Evolutionary conservation across 2,888 invertebrate genomes (phyloP).

Genomic region (Spialia ferax): DNA sequence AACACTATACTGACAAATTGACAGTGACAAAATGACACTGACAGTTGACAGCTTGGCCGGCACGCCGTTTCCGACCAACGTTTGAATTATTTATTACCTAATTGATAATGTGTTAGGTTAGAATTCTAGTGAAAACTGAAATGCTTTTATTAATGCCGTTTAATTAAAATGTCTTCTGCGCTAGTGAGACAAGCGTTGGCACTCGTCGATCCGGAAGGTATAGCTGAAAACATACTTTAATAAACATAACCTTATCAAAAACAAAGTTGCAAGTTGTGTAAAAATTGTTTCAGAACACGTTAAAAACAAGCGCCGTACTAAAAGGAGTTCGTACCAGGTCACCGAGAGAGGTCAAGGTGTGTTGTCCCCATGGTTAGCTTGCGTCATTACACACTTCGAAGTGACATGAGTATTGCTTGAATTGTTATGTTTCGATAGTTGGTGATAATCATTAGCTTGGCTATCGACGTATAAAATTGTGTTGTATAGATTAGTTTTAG

Average conservation of each 20-base stretch:
- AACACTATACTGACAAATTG: too few relatives aligned
- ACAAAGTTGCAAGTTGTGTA: not conserved
- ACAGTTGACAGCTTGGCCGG: too few relatives aligned
- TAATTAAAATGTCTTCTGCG: conserved; percentile 84
- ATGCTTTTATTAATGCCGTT: conserved; percentile 55
- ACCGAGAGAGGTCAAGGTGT: conserved; percentile 73
- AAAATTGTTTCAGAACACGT: conserved; percentile 63
- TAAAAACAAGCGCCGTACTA: conserved; percentile 55
- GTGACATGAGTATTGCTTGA: conserved; percentile 8
- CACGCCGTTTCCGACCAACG: too few relatives aligned
- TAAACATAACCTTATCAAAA: not conserved
- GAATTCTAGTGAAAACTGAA: conserved; percentile 25
- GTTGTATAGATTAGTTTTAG: not conserved
- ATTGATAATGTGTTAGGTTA: not conserved
- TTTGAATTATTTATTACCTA: too few relatives aligned
- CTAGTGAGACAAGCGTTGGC: conserved; percentile 85
- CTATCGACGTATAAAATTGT: not conserved
- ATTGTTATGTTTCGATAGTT: not conserved
- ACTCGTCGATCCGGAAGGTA: conserved; percentile 81
- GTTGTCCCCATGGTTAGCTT: conserved; percentile 23
- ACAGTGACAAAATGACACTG: too few relatives aligned
- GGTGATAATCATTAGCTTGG: not conserved
- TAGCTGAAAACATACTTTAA: conserved; percentile 21
- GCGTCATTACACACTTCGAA: conserved; percentile 1
- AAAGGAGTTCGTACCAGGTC: conserved; percentile 50